Evolutionary conservation across 2,113 vertebrate genomes (phyloP), one percentile per base, ranked within the genome.

Genomic region (Clarias batrachus): DNA sequence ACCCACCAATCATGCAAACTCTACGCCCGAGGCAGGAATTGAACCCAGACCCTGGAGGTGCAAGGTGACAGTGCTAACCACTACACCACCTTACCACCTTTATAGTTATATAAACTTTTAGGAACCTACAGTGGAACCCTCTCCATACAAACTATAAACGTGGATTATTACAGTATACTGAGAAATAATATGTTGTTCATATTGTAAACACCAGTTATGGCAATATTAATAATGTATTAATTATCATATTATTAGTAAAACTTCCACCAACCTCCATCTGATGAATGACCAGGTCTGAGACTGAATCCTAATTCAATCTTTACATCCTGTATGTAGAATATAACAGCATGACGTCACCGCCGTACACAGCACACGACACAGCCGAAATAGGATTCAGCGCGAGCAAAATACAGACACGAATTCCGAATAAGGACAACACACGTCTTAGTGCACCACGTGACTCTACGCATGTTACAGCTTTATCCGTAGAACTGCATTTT

Each of bases 351-450:
- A 10, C n/a, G 65, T 21, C 13, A 30, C 11, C 65, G 23, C 81
- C n/a, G 48, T 83, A 57, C 48, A 13, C 30, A 83, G 81, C 70
- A 48, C 63, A 70, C 63, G 68, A 56, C 16, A n/a, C 3, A 6
- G 13, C 2, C 4, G 3, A 66, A 68, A 33, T 70, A 23, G 65
- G n/a, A 54, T 33, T 41, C 57, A 25, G 2, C 33, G 54, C 14
- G 2, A 70, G 37, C 63, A 66, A 25, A 76, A 25, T n/a, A 79
- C 54, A 86, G 52, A 82, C 8, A 37, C 52, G 62, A 11, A 65
- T 52, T 59, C 88, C 83, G 73, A 83, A 87, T 83, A 87, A 80
- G 88, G 88, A 59, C 37, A 87, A 60, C 11, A 71, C 57, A 1
- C 11, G 11, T 33, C 48, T 7, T 25, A 5, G 25, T 33, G n/a